These are phyloP conservation scores for Rhynchopsitta pachyrhyncha DNA, from an alignment of 2,113 vertebrate species.

Conservation along the genomic window DNA sequence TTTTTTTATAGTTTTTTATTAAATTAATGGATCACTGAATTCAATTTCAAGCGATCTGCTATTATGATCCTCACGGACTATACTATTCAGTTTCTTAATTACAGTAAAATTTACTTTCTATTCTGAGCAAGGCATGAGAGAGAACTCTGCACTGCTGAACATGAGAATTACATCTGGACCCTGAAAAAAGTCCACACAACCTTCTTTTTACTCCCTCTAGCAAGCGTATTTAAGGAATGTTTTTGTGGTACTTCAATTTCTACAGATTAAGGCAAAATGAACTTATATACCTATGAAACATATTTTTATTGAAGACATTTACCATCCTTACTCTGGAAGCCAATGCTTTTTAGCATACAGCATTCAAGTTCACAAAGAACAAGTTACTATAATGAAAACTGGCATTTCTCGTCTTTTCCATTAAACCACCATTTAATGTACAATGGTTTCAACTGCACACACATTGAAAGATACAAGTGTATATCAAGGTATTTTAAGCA, in stretches of 20 bases:
- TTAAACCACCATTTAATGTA: background rate
- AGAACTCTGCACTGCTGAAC: background rate
- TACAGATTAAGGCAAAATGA: background rate
- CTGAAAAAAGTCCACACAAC: background rate
- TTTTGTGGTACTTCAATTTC: background rate
- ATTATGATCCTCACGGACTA: background rate
- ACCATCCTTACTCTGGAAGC: background rate
- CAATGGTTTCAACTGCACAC: background rate
- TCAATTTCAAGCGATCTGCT: background rate
- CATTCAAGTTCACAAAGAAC: background rate
- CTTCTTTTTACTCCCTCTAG: background rate
- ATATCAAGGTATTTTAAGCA: background rate
- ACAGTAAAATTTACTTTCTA: background rate
- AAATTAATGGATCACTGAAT: background rate
- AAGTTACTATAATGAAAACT: constrained; percentile 10
- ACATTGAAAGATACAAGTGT: background rate
- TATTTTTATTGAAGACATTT: background rate
- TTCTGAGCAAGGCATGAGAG: background rate
- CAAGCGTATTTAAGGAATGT: background rate
- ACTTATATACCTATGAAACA: background rate
- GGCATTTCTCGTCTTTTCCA: background rate
- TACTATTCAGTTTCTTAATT: background rate
- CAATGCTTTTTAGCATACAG: background rate
- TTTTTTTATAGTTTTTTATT: background rate
- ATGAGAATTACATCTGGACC: background rate